phyloP scores from a whole-genome alignment of 2,113 vertebrate species.

The Deroptyus accipitrinus region DNA sequence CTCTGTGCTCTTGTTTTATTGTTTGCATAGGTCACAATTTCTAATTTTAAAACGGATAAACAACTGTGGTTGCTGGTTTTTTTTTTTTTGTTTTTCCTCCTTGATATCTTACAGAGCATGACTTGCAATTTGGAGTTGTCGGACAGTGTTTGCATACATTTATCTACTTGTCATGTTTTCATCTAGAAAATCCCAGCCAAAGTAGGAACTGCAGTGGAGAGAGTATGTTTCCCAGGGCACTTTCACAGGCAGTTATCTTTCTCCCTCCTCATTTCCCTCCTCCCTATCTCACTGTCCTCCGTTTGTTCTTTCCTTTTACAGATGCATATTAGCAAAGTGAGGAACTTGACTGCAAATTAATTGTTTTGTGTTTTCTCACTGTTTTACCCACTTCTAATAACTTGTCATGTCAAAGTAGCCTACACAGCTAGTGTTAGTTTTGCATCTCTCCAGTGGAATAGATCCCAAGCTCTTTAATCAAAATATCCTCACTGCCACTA shows the following conservation, averaged over 20 bases:
- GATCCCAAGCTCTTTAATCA: neutral
- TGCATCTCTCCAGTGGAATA: neutral
- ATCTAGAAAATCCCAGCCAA: neutral
- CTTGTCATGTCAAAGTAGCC: fast-evolving
- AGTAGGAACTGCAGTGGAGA: neutral
- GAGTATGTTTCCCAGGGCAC: neutral
- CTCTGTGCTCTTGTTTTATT: neutral
- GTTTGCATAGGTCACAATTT: neutral
- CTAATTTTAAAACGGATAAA: neutral
- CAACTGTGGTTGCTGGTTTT: fast-evolving
- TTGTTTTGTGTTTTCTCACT: conserved; percentile 15
- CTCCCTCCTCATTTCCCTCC: neutral
- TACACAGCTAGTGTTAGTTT: neutral
- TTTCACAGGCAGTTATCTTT: neutral
- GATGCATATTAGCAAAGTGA: neutral
- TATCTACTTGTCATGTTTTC: neutral
- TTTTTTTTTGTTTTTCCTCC: neutral
- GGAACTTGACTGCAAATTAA: conserved; percentile 9
- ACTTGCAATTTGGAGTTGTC: neutral
- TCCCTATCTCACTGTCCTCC: neutral
- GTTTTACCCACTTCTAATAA: neutral
- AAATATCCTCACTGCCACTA: neutral
- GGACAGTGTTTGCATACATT: neutral
- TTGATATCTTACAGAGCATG: neutral
- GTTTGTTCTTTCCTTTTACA: conserved; percentile 2